Evolutionary conservation across 2,888 invertebrate species (phyloP).

Genomic region (Diarsia dahlii): DNA sequence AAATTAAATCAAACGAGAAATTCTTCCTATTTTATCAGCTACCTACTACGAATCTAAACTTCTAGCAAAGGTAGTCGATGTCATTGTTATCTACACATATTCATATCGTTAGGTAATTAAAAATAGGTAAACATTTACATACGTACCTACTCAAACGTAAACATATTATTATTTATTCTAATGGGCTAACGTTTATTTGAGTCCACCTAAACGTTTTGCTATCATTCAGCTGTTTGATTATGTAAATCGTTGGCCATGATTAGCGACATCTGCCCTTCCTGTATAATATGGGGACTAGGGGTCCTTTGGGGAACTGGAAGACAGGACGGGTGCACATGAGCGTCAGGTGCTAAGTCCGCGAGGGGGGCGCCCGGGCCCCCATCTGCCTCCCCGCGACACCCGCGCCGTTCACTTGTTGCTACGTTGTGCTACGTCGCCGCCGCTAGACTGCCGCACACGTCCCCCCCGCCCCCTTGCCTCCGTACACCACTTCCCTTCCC

Average conservation of each 20-base stretch:
- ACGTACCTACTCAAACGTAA: slow-evolving; percentile 8
- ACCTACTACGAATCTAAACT: background rate
- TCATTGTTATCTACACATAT: background rate
- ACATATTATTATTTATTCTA: slow-evolving; percentile 12
- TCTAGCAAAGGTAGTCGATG: background rate
- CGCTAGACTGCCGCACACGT: slow-evolving; percentile 83
- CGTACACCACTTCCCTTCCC: slow-evolving; percentile 81
- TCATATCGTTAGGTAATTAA: slow-evolving; percentile 12
- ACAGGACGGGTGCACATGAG: slow-evolving; percentile 75
- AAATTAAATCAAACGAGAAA: background rate
- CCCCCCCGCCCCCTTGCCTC: slow-evolving; percentile 78
- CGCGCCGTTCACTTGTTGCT: slow-evolving; percentile 90
- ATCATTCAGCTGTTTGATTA: slow-evolving; percentile 53
- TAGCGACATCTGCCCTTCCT: slow-evolving; percentile 85
- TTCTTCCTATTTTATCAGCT: background rate
- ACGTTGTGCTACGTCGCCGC: slow-evolving; percentile 81
- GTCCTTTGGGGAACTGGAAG: slow-evolving; percentile 67
- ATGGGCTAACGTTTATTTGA: slow-evolving; percentile 20
- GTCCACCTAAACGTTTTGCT: slow-evolving; percentile 22
- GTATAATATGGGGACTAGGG: slow-evolving; percentile 68
- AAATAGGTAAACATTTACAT: background rate
- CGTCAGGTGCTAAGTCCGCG: slow-evolving; percentile 86
- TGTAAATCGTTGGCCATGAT: slow-evolving; percentile 70
- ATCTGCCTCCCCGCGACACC: slow-evolving; percentile 76
- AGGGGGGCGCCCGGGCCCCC: slow-evolving; percentile 73